phyloP scores from a whole-genome alignment of 1,140 invertebrate genomes.

The Aphaenogaster floridana region DNA sequence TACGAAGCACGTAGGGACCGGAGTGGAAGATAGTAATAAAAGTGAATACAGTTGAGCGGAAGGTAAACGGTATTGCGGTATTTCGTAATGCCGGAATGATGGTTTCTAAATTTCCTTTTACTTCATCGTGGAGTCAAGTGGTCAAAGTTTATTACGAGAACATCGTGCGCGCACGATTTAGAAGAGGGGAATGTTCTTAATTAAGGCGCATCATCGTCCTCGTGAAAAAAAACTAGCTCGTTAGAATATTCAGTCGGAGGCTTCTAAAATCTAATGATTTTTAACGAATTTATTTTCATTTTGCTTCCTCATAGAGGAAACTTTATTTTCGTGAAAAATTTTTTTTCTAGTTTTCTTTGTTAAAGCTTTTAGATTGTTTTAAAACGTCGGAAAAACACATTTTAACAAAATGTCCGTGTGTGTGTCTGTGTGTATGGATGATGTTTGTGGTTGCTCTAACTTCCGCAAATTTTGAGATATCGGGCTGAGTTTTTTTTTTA shows the following conservation, averaged over 20 bases:
- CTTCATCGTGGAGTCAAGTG: not conserved
- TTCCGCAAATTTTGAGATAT: too few relatives aligned
- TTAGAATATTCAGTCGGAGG: not conserved
- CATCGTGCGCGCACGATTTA: not conserved
- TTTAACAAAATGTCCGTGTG: too few relatives aligned
- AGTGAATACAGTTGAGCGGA: conserved; percentile 21
- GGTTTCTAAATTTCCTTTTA: not conserved
- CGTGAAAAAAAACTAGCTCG: not conserved
- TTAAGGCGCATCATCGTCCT: not conserved
- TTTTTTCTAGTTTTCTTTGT: too few relatives aligned
- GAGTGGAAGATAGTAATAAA: conserved; percentile 43
- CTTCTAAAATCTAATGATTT: not conserved
- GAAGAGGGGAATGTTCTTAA: not conserved
- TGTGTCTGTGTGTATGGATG: too few relatives aligned
- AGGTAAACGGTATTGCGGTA: conserved; percentile 15
- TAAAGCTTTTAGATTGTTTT: too few relatives aligned
- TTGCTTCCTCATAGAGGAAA: not conserved
- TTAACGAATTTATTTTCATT: not conserved
- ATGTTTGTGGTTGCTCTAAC: too few relatives aligned
- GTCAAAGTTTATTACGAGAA: not conserved
- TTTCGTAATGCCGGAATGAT: not conserved
- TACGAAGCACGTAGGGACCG: not conserved
- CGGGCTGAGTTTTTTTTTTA: too few relatives aligned
- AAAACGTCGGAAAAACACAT: too few relatives aligned
- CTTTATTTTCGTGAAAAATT: too few relatives aligned